Base-by-base conservation (phyloP, 2,888 invertebrate genomes). In the Suillia variegata region DNA sequence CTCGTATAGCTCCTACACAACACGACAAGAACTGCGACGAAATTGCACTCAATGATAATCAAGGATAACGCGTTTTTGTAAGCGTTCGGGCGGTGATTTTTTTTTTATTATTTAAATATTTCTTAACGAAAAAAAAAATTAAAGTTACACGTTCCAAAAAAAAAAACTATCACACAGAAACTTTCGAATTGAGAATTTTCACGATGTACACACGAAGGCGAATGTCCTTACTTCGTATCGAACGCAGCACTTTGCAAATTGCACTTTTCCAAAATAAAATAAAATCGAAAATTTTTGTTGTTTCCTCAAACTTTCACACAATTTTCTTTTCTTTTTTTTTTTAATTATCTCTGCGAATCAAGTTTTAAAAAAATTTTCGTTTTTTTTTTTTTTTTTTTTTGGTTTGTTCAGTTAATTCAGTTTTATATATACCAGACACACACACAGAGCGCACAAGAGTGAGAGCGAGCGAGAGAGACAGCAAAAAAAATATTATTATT, bases 81-180 rank as follows among this genome's bases (percentile, higher is more conserved):
- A n/a, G n/a, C n/a, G n/a, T n/a, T n/a, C n/a, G n/a, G n/a, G n/a
- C n/a, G n/a, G n/a, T n/a, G n/a, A n/a, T n/a, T n/a, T n/a, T n/a
- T n/a, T n/a, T n/a, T n/a, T n/a, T n/a, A n/a, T n/a, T n/a, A n/a
- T n/a, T n/a, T n/a, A n/a, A 26, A 10, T 6, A 26, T 26, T 26
- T 26, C 10, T 26, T 26, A 6, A 10, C 10, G 5, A 26, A 26
- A 26, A 26, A 26, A 26, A 66, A 69, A 62, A 71, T 66, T 60
- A 62, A 62, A 66, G 69, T 62, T 68, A 73, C 70, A 74, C 70
- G 70, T 61, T 47, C 59, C 68, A 54, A 53, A 34, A 42, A 56
- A 26, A 42, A 50, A 22, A 17, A 49, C 10, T 13, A 8, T 69
- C 64, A 68, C 63, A 70, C 66, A 55, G 26, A n/a, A n/a, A n/a